These are phyloP conservation scores for Bombylius major DNA, from an alignment of 2,888 invertebrate species.

Conservation along the genomic window DNA sequence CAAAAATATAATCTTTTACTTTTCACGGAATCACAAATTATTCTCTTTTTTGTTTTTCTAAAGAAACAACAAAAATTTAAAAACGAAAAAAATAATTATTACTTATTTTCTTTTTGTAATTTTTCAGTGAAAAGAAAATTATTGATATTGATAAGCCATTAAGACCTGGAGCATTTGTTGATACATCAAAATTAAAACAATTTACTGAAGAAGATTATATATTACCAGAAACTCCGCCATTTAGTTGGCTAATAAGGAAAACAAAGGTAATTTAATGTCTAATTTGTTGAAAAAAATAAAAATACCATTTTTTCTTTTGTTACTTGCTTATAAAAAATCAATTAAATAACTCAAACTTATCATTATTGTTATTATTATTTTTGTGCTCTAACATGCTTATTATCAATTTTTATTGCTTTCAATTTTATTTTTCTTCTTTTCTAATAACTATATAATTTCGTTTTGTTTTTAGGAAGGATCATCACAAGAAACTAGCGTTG, in stretches of 20 bases:
- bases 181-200: constrained; percentile 47
- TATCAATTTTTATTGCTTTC: too few relatives aligned
- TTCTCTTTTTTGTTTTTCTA: too few relatives aligned
- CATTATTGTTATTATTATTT: background rate
- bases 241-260: constrained; percentile 41
- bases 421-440: background rate
- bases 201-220: constrained; percentile 43
- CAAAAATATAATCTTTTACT: too few relatives aligned
- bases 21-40: too few relatives aligned
- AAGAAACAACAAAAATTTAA: too few relatives aligned
- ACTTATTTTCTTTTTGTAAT: background rate
- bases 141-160: constrained; percentile 59
- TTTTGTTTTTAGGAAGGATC: constrained; percentile 4
- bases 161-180: constrained; percentile 67
- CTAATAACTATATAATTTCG: background rate
- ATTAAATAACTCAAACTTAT: background rate
- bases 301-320: too few relatives aligned
- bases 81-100: too few relatives aligned
- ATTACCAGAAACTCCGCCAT: constrained; percentile 50
- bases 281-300: too few relatives aligned
- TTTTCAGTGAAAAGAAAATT: constrained; percentile 47
- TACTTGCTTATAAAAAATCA: too few relatives aligned
- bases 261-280: constrained; percentile 12
- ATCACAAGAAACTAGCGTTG: constrained; percentile 7
- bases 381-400: too few relatives aligned